phyloP scores from a whole-genome alignment of 2,888 invertebrate genomes.

The Amphipyra tragopoginis region DNA sequence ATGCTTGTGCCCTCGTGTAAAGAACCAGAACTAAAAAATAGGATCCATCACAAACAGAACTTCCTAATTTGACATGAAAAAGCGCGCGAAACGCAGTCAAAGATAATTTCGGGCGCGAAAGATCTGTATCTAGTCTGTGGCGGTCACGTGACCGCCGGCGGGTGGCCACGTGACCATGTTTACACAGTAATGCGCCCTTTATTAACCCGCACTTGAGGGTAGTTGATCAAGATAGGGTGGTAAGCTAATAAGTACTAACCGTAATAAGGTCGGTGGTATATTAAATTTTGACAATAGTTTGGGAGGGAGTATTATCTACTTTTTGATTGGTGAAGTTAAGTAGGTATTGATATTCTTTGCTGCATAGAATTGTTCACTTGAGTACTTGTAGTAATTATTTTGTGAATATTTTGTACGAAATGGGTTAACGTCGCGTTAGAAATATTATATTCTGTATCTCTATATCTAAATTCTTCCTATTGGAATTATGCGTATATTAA shows the following conservation, averaged over 20 bases:
- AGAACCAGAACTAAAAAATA: constrained; percentile 1
- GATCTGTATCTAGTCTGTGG: constrained; percentile 79
- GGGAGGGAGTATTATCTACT: constrained; percentile 14
- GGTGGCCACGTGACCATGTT: constrained; percentile 83
- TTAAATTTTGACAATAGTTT: constrained; percentile 52
- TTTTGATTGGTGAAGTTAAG: constrained; percentile 17
- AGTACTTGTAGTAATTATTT: background rate
- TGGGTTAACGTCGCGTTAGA: background rate
- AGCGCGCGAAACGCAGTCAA: constrained; percentile 69
- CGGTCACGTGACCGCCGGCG: constrained; percentile 78
- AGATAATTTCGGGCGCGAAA: constrained; percentile 84
- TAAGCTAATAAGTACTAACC: constrained; percentile 62
- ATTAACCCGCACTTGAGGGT: constrained; percentile 74
- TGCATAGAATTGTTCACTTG: background rate
- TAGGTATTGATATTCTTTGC: background rate
- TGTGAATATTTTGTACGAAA: too few species aligned
- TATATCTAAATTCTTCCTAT: too few species aligned
- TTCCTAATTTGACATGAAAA: constrained; percentile 66
- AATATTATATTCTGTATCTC: background rate
- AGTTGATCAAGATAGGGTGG: constrained; percentile 59
- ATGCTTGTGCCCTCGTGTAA: background rate
- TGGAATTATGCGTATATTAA: too few species aligned
- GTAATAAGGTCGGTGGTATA: constrained; percentile 61
- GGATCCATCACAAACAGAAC: constrained; percentile 46
- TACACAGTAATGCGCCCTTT: constrained; percentile 78